A percentile compares a stretch with the other conserved stretches of the same genome.
These are phyloP conservation scores for Atopsyche davidsoni DNA, from an alignment of 1,140 invertebrate genomes.

Conservation along the genomic window DNA sequence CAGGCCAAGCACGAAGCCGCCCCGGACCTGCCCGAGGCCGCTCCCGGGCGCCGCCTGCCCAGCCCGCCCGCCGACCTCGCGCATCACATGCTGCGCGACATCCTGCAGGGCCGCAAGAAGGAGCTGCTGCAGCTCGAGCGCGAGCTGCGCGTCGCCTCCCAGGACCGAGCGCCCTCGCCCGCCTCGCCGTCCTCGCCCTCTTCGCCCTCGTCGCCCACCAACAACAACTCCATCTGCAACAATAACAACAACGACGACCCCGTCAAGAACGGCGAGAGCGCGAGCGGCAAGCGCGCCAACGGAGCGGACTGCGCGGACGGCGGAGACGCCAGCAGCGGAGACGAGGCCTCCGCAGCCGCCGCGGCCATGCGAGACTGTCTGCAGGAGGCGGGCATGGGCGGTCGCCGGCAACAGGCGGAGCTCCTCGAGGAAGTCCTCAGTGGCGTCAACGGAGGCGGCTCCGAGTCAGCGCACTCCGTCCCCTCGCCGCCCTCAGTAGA, in stretches of 20 bases:
- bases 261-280: conserved; percentile 34
- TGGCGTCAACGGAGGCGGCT: conserved; percentile 59
- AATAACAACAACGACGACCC: conserved; percentile 39
- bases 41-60: conserved; percentile 38
- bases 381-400: conserved; percentile 50
- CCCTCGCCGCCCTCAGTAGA: conserved; percentile 59
- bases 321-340: conserved; percentile 57
- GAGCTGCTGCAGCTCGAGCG: conserved; percentile 61
- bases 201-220: conserved; percentile 46
- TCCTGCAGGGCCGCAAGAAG: conserved; percentile 75
- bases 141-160: conserved; percentile 43
- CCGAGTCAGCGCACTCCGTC: conserved; percentile 61
- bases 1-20: conserved; percentile 52
- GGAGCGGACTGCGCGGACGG: conserved; percentile 48
- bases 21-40: conserved; percentile 55
- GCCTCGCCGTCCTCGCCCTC: conserved; percentile 43
- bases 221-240: conserved; percentile 52
- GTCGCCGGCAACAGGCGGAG: conserved; percentile 47
- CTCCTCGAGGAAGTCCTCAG: conserved; percentile 51
- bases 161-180: conserved; percentile 35
- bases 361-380: conserved; percentile 55
- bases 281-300: conserved; percentile 33
- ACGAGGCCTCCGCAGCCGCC: conserved; percentile 51
- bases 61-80: conserved; percentile 59
- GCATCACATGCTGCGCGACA: conserved; percentile 76